Base-by-base conservation (phyloP, 2,888 invertebrate species). In the Uloborus plumipes region DNA sequence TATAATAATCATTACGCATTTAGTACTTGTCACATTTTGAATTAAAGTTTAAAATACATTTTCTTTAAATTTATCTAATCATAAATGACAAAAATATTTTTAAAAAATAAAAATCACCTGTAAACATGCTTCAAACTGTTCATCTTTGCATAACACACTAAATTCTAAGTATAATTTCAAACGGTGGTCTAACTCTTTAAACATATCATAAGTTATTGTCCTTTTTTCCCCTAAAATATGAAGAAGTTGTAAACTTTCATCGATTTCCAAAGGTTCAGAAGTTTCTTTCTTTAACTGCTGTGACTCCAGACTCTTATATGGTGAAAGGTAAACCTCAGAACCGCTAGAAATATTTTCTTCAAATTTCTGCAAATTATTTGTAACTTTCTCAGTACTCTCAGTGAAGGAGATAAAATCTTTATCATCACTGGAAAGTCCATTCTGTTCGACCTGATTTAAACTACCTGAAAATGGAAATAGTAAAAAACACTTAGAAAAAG, bases 111-210 rank as follows among this genome's bases (percentile, higher is more conserved):
- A 39, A 11, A 20, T 74, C 69, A 83, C 84, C 66, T 75, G 26
- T 31, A 84, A 67, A 15, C 74, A 74, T 14, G 69, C 75, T 47
- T 73, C 49, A 15, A 84, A 39, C 18, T 73, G 50, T 15, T 84
- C 84, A 18, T 81, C 77, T 49, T 73, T 51, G 13, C 53, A 73
- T 53, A 84, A 81, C 4, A 84, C 26, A 65, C 69, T 70, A 1
- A 77, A 50, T 70, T 81, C 81, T 20, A 84, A 70, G 39, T 84
- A 70, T 20, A 84, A 62, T 53, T 81, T 80, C 0, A 84, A 53
- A 15, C 81, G 26, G 49, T 84, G 84, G 53, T 84, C 74, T 11
- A 81, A 62, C 31, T 81, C 62, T 15, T 50, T 51, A 53, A 84
- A 84, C 22, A 71, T 31, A 49, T 81, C 73, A 65, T 71, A 62